These are phyloP conservation scores for Paracentrotus lividus DNA, from an alignment of 53 echinoderm and acorn worm species.

Conservation along the genomic window DNA sequence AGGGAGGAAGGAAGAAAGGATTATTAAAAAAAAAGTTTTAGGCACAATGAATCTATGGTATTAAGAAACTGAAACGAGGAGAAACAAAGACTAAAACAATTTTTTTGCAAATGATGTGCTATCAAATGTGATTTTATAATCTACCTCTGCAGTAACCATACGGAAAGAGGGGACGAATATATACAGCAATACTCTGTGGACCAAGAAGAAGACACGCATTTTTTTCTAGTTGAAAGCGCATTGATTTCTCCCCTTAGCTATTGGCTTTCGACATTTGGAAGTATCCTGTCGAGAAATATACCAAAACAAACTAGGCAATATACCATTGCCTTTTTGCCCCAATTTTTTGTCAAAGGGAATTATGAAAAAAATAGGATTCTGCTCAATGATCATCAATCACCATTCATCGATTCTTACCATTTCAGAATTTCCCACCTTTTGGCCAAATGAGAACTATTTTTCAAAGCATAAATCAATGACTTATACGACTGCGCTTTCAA, in stretches of 20 bases:
- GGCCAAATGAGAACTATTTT: not conserved
- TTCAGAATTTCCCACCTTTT: not conserved
- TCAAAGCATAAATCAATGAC: not conserved
- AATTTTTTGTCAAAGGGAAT: not conserved
- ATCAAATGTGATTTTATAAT: not conserved
- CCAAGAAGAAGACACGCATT: not conserved
- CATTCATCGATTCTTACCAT: not conserved
- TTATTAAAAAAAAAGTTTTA: not conserved
- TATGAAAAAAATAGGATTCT: too few relatives aligned
- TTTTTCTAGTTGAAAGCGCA: not conserved
- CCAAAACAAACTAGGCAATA: not conserved
- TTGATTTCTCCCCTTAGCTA: constrained; percentile 25
- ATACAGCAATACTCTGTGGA: not conserved
- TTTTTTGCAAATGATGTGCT: not conserved
- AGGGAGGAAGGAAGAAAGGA: not conserved
- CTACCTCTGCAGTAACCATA: not conserved
- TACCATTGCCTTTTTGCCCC: not conserved
- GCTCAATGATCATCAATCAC: constrained; percentile 21
- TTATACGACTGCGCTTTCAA: not conserved
- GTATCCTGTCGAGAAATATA: constrained; percentile 16
- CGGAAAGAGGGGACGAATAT: not conserved
- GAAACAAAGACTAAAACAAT: not conserved
- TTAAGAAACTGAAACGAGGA: not conserved
- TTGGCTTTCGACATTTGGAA: constrained; percentile 48
- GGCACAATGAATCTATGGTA: too few relatives aligned